A percentile compares a stretch with the other conserved stretches of the same genome.
phyloP scores from a whole-genome alignment of 2,797 vertebrate species.

The Lerista edwardsae region DNA sequence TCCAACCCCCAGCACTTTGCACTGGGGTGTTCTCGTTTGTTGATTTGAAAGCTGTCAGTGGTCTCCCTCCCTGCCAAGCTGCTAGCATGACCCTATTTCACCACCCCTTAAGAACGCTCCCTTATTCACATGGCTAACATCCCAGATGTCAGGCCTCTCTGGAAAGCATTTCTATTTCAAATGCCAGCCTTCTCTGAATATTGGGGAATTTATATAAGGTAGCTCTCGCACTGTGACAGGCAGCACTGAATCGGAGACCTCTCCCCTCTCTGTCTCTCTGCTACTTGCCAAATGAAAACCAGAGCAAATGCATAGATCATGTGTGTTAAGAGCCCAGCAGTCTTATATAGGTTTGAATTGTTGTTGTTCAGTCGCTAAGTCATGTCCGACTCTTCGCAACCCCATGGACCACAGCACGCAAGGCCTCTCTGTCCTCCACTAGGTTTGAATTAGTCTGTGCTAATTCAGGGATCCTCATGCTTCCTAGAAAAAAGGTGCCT shows the following conservation, averaged over 20 bases:
- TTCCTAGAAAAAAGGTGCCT: too few relatives aligned
- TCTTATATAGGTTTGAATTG: background rate
- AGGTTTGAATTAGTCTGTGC: background rate
- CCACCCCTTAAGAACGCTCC: background rate
- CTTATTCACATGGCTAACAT: background rate
- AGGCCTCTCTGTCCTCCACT: too few relatives aligned
- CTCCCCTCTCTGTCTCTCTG: accelerated
- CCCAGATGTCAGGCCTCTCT: background rate
- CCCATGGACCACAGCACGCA: too few relatives aligned
- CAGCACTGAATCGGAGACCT: too few relatives aligned
- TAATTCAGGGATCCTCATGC: background rate
- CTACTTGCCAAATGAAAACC: slow-evolving; percentile 56
- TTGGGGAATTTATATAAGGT: background rate
- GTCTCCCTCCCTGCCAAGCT: background rate
- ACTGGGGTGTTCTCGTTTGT: background rate
- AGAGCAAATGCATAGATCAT: slow-evolving; percentile 21
- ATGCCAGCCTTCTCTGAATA: background rate
- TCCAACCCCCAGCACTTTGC: background rate
- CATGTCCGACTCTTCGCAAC: too few relatives aligned
- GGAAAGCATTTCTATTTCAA: background rate
- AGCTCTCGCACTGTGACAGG: background rate
- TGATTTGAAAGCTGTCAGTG: background rate
- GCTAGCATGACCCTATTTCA: background rate
- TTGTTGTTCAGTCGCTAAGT: too few relatives aligned
- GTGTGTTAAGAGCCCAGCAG: background rate